Percentiles rank a stretch among this genome's conserved stretches.
phyloP scores from a whole-genome alignment of 2,797 vertebrate genomes.

The Eutrigla gurnardus region DNA sequence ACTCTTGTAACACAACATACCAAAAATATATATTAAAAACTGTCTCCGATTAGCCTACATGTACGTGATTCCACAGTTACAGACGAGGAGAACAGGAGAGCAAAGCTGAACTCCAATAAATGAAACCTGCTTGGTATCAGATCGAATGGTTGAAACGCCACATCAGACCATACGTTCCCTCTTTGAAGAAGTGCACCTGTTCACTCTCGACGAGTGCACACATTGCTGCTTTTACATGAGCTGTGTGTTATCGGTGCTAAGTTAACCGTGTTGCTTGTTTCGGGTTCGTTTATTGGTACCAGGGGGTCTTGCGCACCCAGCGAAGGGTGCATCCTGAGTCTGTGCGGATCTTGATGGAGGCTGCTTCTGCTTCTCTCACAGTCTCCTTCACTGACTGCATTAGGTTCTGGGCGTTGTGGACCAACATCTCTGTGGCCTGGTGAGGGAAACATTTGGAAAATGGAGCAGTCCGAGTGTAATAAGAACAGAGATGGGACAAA shows the following conservation, averaged over 20 bases:
- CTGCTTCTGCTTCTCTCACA: constrained; percentile 97
- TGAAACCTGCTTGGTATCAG: constrained; percentile 51
- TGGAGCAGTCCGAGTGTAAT: constrained; percentile 22
- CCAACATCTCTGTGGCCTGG: constrained; percentile 99
- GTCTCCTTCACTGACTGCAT: constrained; percentile 99
- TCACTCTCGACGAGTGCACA: constrained; percentile 17
- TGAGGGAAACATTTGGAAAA: constrained; percentile 10
- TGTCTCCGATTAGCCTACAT: constrained; percentile 62
- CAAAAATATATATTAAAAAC: constrained; percentile 87
- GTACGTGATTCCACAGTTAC: constrained; percentile 50
- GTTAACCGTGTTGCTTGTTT: constrained; percentile 24
- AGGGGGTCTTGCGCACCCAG: constrained; percentile 99
- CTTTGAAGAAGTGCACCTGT: constrained; percentile 22
- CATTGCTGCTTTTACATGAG: constrained; percentile 40
- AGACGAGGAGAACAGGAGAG: constrained; percentile 64
- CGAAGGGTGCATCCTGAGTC: constrained; percentile 97
- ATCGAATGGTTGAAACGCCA: constrained; percentile 34
- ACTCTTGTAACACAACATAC: constrained; percentile 84
- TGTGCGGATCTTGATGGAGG: constrained; percentile 99
- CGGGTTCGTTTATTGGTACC: constrained; percentile 92
- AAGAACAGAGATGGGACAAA: neutral
- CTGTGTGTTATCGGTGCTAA: constrained; percentile 42
- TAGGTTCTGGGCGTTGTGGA: constrained; percentile 98
- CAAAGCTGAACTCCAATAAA: constrained; percentile 62
- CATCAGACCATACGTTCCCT: constrained; percentile 49